A percentile compares a stretch with the other conserved stretches of the same genome.
These are phyloP conservation scores for Rhincodon typus DNA, from an alignment of 2,797 vertebrate genomes.

Conservation along the genomic window DNA sequence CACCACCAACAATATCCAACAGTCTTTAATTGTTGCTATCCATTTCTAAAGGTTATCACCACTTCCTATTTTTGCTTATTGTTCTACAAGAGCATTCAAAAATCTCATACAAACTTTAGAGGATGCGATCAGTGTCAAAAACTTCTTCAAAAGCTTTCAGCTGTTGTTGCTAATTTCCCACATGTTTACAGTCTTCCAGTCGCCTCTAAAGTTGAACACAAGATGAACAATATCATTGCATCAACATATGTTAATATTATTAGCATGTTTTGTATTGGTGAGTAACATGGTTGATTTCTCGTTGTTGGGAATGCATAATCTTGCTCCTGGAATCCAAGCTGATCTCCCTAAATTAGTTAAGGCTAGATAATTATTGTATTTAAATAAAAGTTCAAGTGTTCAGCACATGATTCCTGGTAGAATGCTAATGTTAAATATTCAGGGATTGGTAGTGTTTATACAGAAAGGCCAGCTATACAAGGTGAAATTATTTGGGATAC, in stretches of 20 bases:
- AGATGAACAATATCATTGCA: not conserved
- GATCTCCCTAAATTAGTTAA: not conserved
- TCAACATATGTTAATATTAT: not conserved
- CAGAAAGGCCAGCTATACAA: not conserved
- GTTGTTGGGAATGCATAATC: not conserved
- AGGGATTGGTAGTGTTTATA: not conserved
- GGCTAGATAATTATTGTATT: not conserved
- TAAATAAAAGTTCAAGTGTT: not conserved
- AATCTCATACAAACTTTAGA: not conserved
- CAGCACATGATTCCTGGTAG: not conserved
- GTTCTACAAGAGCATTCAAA: not conserved
- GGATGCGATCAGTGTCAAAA: not conserved
- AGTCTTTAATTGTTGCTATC: not conserved
- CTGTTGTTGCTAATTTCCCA: not conserved
- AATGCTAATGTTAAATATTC: not conserved
- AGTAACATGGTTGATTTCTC: not conserved
- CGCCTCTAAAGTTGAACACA: not conserved
- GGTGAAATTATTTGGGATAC: not conserved
- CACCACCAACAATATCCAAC: not conserved
- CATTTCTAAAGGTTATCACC: not conserved
- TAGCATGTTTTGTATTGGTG: not conserved
- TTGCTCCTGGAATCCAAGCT: not conserved
- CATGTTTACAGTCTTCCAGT: not conserved
- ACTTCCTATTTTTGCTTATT: not conserved
- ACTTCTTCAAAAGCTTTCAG: not conserved